Base-by-base conservation (phyloP, 2,797 vertebrate species). In the Lophotriccus pileatus region DNA sequence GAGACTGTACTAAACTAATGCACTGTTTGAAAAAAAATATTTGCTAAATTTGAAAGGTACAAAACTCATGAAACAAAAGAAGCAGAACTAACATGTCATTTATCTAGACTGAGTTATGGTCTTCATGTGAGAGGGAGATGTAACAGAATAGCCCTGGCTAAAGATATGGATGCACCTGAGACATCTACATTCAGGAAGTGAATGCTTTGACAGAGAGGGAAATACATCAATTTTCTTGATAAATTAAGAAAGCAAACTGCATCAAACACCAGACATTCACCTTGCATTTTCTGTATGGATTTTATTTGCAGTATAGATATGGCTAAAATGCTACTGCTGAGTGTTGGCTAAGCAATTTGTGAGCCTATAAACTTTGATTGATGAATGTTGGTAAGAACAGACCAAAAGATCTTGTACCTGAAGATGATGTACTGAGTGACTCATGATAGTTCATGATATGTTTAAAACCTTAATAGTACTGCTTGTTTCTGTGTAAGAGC, bases 391-490 rank as follows among this genome's bases (percentile, higher is more conserved):
- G 77, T 85, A 72, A 91, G 93, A 96, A 93, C 9, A 18, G 76
- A 96, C 90, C 89, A 82, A 84, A 96, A 95, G 94, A 92, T 97
- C 68, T 74, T 32, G 49, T 95, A 97, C 95, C 95, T 95, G 88
- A 79, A 95, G 93, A 96, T 95, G 95, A 97, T 93, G 85, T 96
- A 96, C 89, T 85, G 85, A 97, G 75, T 93, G 82, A 94, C 95
- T 98, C 89, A 97, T 87, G 89, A 94, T 93, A 73, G 90, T 97
- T 98, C 97, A 97, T 13, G 94, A 93, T 95, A 96, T 96, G 92
- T 97, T 95, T 97, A 97, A 97, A 93, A 76, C 70, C 88, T 96
- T 97, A 97, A 97, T 96, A 94, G 93, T 84, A 95, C 82, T 96
- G 69, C 90, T 96, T 95, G 89, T 97, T 97, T 97, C 87, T 89